phyloP scores from a whole-genome alignment of 2,113 vertebrate species.

The Clarias gariepinus region DNA sequence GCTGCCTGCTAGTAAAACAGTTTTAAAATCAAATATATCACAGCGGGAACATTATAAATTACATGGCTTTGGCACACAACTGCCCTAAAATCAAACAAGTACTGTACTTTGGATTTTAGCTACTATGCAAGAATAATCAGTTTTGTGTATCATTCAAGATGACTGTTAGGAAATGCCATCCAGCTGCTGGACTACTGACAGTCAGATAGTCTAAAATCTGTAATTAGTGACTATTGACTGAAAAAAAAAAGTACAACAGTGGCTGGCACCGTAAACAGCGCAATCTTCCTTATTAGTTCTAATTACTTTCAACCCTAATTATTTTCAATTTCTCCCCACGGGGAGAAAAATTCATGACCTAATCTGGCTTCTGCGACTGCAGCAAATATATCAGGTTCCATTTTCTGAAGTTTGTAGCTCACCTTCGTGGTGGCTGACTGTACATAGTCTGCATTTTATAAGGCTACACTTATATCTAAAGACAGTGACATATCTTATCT shows the following conservation, averaged over 20 bases:
- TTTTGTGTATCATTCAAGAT: neutral
- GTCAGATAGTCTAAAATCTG: neutral
- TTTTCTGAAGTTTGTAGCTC: neutral
- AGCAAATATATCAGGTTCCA: neutral
- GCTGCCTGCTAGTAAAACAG: neutral
- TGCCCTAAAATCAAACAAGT: neutral
- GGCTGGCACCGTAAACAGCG: neutral
- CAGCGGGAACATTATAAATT: neutral
- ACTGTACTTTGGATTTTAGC: neutral
- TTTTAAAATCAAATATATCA: neutral
- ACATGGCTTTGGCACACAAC: neutral
- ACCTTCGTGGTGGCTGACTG: neutral
- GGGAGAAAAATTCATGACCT: neutral
- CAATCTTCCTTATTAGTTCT: constrained; percentile 4
- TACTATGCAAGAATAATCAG: neutral
- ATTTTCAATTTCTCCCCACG: neutral
- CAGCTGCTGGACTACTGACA: neutral
- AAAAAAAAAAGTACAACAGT: constrained; percentile 3
- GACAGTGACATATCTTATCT: neutral
- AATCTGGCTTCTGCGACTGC: neutral
- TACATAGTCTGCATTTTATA: neutral
- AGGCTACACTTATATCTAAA: neutral
- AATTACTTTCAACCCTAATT: neutral
- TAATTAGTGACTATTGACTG: neutral
- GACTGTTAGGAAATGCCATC: neutral